phyloP scores from a whole-genome alignment of 2,113 vertebrate species.

The Phoxinus phoxinus region DNA sequence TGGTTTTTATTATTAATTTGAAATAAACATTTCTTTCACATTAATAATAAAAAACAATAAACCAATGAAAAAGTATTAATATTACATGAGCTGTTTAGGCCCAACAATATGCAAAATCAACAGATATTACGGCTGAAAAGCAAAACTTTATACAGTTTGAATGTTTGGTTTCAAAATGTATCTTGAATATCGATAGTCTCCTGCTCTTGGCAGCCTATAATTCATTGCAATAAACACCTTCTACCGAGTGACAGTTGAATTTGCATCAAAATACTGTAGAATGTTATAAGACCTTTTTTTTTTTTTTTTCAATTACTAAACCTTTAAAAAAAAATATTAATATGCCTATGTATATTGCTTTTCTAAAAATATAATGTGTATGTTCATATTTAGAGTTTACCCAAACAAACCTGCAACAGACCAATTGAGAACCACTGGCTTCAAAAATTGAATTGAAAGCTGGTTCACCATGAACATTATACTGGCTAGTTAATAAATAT shows the following conservation, averaged over 20 bases:
- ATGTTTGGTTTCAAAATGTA: neutral
- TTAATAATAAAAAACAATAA: too few relatives aligned
- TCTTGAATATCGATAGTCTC: neutral
- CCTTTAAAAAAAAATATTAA: too few relatives aligned
- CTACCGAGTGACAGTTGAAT: neutral
- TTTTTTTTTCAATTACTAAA: neutral
- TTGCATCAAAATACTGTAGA: neutral
- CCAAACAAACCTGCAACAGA: neutral
- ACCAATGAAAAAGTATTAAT: too few relatives aligned
- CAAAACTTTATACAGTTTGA: neutral
- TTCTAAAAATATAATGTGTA: neutral
- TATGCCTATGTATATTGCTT: neutral
- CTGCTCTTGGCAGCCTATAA: neutral
- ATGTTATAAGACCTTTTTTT: neutral
- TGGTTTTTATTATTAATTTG: neutral
- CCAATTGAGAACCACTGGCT: slow-evolving; percentile 12
- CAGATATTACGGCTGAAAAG: neutral
- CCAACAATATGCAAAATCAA: neutral
- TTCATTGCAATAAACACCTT: neutral
- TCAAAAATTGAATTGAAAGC: neutral
- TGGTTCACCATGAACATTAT: neutral
- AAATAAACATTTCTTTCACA: too few relatives aligned
- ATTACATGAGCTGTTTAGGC: neutral
- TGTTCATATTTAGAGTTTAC: neutral
- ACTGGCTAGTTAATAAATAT: neutral